These are phyloP conservation scores for Brachycybe producta DNA, from an alignment of 2,888 invertebrate genomes.

Conservation along the genomic window DNA sequence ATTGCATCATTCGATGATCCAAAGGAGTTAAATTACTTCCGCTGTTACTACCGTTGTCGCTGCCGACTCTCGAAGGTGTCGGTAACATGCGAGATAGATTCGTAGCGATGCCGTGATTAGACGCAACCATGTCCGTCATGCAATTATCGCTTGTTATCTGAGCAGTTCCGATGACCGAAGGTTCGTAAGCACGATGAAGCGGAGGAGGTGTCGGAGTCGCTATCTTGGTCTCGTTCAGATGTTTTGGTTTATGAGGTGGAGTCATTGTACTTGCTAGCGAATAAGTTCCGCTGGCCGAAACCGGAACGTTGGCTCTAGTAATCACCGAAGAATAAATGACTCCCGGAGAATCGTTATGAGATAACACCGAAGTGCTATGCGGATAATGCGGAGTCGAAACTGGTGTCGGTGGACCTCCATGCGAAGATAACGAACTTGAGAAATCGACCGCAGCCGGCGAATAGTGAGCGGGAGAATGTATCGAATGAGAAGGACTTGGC, in stretches of 20 bases:
- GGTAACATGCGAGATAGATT: not conserved
- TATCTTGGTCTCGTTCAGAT: conserved; percentile 5
- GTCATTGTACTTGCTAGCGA: conserved; percentile 5
- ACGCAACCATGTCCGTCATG: conserved; percentile 10
- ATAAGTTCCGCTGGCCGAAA: conserved; percentile 9
- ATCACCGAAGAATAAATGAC: conserved; percentile 19
- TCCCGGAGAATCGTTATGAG: conserved; percentile 11
- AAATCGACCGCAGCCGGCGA: conserved; percentile 13
- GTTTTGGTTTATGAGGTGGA: not conserved
- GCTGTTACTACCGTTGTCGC: not conserved
- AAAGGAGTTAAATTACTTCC: not conserved
- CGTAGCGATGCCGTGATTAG: conserved; percentile 9
- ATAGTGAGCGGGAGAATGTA: conserved; percentile 14
- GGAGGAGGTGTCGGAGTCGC: conserved; percentile 10
- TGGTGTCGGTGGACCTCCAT: not conserved
- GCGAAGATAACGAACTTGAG: conserved; percentile 1
- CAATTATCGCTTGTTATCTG: conserved; percentile 8
- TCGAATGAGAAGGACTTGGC: conserved; percentile 15
- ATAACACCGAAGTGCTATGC: conserved; percentile 4
- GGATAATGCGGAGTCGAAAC: conserved; percentile 1
- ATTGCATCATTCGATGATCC: conserved; percentile 9
- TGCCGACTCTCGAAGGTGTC: conserved; percentile 1
- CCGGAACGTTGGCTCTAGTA: conserved; percentile 13
- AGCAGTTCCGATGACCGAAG: conserved; percentile 1
- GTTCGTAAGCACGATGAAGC: not conserved